Conservation (phyloP, 2,113 vertebrate genomes). For the Irena cyanogastra region DNA sequence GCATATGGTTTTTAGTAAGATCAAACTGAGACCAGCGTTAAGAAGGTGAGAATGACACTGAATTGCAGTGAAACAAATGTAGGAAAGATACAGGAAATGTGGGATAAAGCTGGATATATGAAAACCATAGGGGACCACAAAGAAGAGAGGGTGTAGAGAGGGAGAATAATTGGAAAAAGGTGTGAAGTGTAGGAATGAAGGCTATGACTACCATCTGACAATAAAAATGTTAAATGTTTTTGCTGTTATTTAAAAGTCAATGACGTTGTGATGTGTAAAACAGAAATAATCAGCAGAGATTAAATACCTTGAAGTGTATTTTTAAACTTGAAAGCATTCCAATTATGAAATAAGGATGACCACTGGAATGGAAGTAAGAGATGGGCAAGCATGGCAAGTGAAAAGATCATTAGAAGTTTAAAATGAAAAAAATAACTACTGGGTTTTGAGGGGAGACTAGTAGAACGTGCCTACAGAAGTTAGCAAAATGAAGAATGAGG, state of each 20-base stretch:
- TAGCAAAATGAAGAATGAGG: not conserved
- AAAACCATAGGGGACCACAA: not conserved
- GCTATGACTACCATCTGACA: not conserved
- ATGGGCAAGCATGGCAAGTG: not conserved
- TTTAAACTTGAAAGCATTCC: not conserved
- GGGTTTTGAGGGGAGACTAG: not conserved
- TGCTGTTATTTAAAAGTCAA: not conserved
- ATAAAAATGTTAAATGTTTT: not conserved
- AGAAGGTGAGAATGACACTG: conserved; percentile 5
- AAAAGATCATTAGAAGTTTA: not conserved
- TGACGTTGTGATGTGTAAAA: not conserved
- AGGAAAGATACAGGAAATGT: not conserved
- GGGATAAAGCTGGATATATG: not conserved
- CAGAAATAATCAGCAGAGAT: not conserved
- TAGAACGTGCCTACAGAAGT: not conserved
- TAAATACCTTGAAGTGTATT: not conserved
- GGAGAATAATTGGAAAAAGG: conserved; percentile 3
- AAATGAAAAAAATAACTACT: not conserved
- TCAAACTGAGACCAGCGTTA: not conserved
- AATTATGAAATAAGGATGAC: not conserved
- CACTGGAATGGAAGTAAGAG: not conserved
- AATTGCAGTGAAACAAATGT: not conserved
- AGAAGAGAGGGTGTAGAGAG: not conserved
- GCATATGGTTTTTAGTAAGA: not conserved
- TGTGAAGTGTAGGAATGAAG: not conserved